These are phyloP conservation scores for Diplodus sargus DNA, from an alignment of 2,797 vertebrate species.

Conservation along the genomic window DNA sequence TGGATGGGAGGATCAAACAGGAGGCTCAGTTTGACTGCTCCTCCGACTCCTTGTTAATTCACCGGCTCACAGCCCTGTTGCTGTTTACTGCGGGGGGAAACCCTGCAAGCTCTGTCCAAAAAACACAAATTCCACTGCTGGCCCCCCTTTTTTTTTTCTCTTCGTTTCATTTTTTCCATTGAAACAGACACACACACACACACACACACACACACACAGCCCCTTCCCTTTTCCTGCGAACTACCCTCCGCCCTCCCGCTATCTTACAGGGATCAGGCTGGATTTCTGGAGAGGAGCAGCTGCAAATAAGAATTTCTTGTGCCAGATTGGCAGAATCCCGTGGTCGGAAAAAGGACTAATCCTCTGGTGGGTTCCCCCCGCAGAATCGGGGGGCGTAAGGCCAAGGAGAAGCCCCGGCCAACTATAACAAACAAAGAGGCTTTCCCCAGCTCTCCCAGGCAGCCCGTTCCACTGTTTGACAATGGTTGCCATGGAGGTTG, in stretches of 20 bases:
- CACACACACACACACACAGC: conserved; percentile 47
- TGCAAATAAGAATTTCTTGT: conserved; percentile 84
- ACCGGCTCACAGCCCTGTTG: conserved; percentile 79
- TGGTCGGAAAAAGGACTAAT: conserved; percentile 86
- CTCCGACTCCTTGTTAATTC: conserved; percentile 76
- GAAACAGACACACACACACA: conserved; percentile 17
- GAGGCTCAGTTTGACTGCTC: conserved; percentile 44
- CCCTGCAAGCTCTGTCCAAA: conserved; percentile 84
- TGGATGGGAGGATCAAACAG: conserved; percentile 69
- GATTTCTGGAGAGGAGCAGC: conserved; percentile 86
- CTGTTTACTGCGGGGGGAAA: conserved; percentile 91
- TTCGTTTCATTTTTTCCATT: conserved; percentile 89
- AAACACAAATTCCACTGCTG: conserved; percentile 82
- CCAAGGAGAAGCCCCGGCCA: conserved; percentile 87
- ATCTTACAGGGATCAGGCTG: conserved; percentile 87
- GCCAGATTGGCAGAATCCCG: conserved; percentile 89
- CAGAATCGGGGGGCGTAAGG: conserved; percentile 85
- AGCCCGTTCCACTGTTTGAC: conserved; percentile 87
- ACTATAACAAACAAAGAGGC: conserved; percentile 94
- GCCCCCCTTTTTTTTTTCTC: conserved; percentile 58
- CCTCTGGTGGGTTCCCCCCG: conserved; percentile 86
- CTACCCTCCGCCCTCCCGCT: conserved; percentile 78
- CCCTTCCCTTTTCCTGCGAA: conserved; percentile 79
- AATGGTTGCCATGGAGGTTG: conserved; percentile 94
- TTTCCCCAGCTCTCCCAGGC: conserved; percentile 91